These are phyloP conservation scores for Trichomycterus rosablanca DNA, from an alignment of 2,113 vertebrate species.

Conservation along the genomic window DNA sequence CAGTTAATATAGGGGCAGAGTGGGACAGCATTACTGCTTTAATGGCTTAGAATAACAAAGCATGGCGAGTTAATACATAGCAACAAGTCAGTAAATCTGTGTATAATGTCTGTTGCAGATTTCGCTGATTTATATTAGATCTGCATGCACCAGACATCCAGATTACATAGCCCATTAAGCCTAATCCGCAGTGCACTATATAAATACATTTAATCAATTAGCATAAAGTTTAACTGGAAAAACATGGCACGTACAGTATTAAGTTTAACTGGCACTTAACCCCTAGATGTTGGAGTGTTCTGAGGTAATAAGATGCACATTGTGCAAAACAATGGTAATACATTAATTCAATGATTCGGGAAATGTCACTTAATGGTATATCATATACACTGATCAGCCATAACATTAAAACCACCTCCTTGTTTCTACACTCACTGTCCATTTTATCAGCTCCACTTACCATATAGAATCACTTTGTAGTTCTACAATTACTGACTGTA, in stretches of 20 bases:
- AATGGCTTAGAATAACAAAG: conserved; percentile 65
- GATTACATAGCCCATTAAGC: conserved; percentile 31
- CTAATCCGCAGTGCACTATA: conserved; percentile 32
- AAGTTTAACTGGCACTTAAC: conserved; percentile 30
- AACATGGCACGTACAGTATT: conserved; percentile 18
- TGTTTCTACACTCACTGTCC: no score
- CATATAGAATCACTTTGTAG: no score
- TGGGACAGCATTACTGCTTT: conserved; percentile 62
- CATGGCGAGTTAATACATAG: conserved; percentile 43
- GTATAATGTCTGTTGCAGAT: conserved; percentile 30
- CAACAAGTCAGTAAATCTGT: conserved; percentile 43
- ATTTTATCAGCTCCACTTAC: no score
- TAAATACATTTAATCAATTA: conserved; percentile 29
- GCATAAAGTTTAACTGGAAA: conserved; percentile 29
- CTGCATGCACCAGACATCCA: conserved; percentile 17
- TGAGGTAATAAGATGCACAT: no score
- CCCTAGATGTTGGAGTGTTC: not conserved
- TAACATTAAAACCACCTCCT: no score
- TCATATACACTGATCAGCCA: no score
- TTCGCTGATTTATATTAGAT: conserved; percentile 36
- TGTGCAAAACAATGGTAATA: no score
- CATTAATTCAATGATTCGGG: no score
- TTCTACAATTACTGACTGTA: no score
- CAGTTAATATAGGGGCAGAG: conserved; percentile 65
- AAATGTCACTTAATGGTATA: no score